Conservation (phyloP, 2,797 vertebrate species). For the Epinephelus coioides region DNA sequence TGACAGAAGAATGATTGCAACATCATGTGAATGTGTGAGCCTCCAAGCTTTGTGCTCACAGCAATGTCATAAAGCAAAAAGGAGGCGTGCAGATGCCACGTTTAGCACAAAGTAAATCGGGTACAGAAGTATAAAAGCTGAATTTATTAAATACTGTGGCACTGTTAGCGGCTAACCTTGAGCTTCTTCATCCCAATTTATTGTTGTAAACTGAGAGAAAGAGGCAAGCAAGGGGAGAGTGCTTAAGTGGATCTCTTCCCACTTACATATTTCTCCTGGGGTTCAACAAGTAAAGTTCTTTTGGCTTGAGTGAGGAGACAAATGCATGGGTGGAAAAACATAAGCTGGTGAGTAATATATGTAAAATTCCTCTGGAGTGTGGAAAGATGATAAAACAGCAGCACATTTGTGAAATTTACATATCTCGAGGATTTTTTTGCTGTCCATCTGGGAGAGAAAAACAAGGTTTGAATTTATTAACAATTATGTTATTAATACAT, state of each 20-base stretch:
- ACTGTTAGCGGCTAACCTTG: conserved; percentile 2
- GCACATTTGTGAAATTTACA: conserved; percentile 17
- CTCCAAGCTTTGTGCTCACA: conserved; percentile 19
- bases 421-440: background rate
- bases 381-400: conserved; percentile 4
- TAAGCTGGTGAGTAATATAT: conserved; percentile 17
- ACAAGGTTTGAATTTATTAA: background rate
- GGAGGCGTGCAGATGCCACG: background rate
- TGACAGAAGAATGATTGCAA: conserved; percentile 42
- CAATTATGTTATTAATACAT: conserved; percentile 3
- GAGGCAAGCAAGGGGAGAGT: conserved; percentile 10
- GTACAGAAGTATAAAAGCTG: background rate
- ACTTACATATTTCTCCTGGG: conserved; percentile 32
- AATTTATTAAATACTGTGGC: background rate
- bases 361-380: background rate
- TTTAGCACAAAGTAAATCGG: background rate
- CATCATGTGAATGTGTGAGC: conserved; percentile 16
- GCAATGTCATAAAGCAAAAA: conserved; percentile 5
- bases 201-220: conserved; percentile 23
- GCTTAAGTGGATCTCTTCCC: conserved; percentile 28
- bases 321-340: conserved; percentile 31
- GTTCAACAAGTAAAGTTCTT: conserved; percentile 27
- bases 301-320: conserved; percentile 31
- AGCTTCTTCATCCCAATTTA: background rate
- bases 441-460: background rate